A percentile compares a stretch with the other conserved stretches of the same genome.
Evolutionary conservation across 2,113 vertebrate genomes (phyloP).

Genomic region (Pelmatolapia mariae): DNA sequence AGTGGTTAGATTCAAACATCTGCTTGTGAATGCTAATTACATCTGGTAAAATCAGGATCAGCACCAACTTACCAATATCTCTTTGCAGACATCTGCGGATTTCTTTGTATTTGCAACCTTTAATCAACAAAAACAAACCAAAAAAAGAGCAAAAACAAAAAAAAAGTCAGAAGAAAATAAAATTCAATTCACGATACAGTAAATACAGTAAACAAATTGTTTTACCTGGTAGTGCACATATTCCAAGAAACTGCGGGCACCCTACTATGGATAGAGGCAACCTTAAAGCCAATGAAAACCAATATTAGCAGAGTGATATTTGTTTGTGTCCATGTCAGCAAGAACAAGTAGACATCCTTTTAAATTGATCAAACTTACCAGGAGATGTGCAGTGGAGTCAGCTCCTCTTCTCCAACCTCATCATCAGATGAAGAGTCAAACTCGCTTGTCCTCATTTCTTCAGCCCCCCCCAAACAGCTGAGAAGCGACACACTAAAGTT

Average conservation of each 20-base stretch:
- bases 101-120: slow-evolving; percentile 88
- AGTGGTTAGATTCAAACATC: background rate
- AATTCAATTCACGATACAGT: background rate
- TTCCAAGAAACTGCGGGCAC: slow-evolving; percentile 77
- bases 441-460: slow-evolving; percentile 59
- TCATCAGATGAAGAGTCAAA: slow-evolving; percentile 90
- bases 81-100: slow-evolving; percentile 82
- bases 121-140: background rate
- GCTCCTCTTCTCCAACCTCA: slow-evolving; percentile 71
- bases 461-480: background rate
- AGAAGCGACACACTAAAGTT: background rate
- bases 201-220: accelerated
- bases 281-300: slow-evolving; percentile 57
- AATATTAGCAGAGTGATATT: too few species aligned
- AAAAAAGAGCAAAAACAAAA: background rate
- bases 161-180: background rate
- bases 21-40: background rate
- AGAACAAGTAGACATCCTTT: background rate
- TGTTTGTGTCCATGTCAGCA: background rate
- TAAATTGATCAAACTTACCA: slow-evolving; percentile 65
- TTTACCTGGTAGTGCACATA: slow-evolving; percentile 86
- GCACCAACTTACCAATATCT: slow-evolving; percentile 75
- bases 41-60: background rate
- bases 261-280: slow-evolving; percentile 75
- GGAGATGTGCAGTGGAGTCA: slow-evolving; percentile 76